phyloP scores from a whole-genome alignment of 2,797 vertebrate species.

The Cuniculus paca region DNA sequence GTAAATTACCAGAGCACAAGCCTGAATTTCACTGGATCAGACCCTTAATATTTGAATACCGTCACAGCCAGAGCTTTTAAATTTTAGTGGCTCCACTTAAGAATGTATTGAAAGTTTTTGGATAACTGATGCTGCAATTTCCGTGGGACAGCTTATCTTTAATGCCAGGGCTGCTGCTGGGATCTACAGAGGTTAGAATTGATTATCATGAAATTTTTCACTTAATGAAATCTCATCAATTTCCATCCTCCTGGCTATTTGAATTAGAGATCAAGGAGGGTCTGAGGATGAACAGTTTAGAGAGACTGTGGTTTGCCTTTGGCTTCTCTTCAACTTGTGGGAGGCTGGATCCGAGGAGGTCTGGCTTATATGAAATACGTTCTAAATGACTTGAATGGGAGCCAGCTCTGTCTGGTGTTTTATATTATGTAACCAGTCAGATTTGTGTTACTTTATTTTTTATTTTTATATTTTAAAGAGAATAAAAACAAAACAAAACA shows the following conservation, averaged over 20 bases:
- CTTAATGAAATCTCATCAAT: conserved; percentile 63
- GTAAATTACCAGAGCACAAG: neutral
- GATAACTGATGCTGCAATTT: neutral
- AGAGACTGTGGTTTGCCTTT: neutral
- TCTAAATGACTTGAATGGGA: conserved; percentile 37
- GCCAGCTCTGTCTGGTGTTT: conserved; percentile 53
- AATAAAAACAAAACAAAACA: too few relatives aligned
- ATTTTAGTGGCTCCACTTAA: neutral
- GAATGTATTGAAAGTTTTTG: neutral
- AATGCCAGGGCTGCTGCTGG: neutral
- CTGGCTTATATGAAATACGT: conserved; percentile 30
- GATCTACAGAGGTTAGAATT: conserved; percentile 14
- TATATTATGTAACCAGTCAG: conserved; percentile 47
- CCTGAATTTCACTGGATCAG: neutral
- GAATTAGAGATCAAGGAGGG: neutral
- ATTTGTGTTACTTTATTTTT: too few relatives aligned
- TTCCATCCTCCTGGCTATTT: conserved; percentile 38
- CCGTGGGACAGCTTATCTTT: neutral
- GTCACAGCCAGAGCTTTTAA: neutral
- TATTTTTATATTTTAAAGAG: too few relatives aligned
- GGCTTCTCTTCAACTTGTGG: conserved; percentile 6
- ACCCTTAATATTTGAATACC: neutral
- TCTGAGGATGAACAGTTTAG: neutral
- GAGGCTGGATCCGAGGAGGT: conserved; percentile 11
- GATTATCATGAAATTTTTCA: conserved; percentile 57